A percentile compares a stretch with the other conserved stretches of the same genome.
These are phyloP conservation scores for Drosophila tani DNA, from an alignment of 1,140 invertebrate genomes.

Conservation along the genomic window DNA sequence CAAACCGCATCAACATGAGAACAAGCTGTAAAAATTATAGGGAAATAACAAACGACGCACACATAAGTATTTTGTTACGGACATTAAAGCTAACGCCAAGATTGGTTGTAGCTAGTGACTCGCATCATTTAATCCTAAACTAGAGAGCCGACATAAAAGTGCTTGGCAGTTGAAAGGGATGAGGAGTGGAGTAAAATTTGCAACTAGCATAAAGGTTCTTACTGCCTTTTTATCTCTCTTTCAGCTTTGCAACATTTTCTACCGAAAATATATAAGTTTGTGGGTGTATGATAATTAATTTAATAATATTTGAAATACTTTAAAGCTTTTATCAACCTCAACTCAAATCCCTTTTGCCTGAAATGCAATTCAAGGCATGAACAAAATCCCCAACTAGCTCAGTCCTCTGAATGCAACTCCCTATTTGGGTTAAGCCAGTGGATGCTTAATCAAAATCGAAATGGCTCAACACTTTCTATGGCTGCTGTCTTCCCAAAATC, in stretches of 20 bases:
- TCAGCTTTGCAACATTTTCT: background rate
- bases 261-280: background rate
- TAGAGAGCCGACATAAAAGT: slow-evolving; percentile 20
- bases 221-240: background rate
- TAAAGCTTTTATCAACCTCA: too few relatives aligned
- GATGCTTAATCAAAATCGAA: slow-evolving; percentile 47
- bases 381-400: background rate
- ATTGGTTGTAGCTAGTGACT: slow-evolving; percentile 30
- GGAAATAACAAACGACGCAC: slow-evolving; percentile 64
- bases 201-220: slow-evolving; percentile 6
- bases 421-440: slow-evolving; percentile 30
- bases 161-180: background rate
- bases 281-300: background rate
- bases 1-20: slow-evolving; percentile 50
- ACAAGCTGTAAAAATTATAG: slow-evolving; percentile 81
- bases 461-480: slow-evolving; percentile 35
- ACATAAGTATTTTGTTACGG: slow-evolving; percentile 38
- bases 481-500: slow-evolving; percentile 40
- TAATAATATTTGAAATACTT: background rate
- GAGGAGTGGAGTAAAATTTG: background rate
- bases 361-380: slow-evolving; percentile 4
- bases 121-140: slow-evolving; percentile 45
- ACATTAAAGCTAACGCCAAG: slow-evolving; percentile 40
- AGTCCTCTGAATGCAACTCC: slow-evolving; percentile 6
- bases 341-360: slow-evolving; percentile 1